phyloP scores from a whole-genome alignment of 2,113 vertebrate genomes.

The Antigone vipio region DNA sequence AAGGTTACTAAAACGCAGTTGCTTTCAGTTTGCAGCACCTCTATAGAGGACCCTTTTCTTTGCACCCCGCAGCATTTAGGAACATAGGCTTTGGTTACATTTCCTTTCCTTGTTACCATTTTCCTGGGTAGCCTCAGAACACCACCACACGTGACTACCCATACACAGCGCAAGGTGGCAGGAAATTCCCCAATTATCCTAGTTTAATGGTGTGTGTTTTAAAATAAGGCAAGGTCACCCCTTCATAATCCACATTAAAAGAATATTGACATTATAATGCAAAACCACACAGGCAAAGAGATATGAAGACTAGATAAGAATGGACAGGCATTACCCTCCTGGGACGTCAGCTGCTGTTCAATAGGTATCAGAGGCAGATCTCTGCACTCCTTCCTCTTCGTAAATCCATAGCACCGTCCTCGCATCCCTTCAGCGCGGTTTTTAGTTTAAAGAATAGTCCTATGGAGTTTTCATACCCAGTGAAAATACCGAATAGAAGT shows the following conservation, averaged over 20 bases:
- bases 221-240: neutral
- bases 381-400: neutral
- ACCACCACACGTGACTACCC: neutral
- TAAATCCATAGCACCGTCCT: neutral
- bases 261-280: neutral
- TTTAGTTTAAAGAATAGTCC: neutral
- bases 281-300: neutral
- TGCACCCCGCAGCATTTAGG: neutral
- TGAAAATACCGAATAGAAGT: neutral
- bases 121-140: neutral
- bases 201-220: neutral
- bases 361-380: neutral
- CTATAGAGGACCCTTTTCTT: neutral
- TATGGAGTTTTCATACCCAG: neutral
- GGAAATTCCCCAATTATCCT: neutral
- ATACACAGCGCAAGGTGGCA: neutral
- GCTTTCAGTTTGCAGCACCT: neutral
- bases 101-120: neutral
- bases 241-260: neutral
- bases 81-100: neutral
- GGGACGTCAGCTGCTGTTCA: neutral
- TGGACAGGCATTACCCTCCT: neutral
- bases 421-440: neutral
- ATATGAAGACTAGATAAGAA: neutral
- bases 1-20: neutral